Evolutionary conservation across 2,797 vertebrate species (phyloP), one percentile per base, ranked within the genome.

Genomic region (Sebastes itinus): DNA sequence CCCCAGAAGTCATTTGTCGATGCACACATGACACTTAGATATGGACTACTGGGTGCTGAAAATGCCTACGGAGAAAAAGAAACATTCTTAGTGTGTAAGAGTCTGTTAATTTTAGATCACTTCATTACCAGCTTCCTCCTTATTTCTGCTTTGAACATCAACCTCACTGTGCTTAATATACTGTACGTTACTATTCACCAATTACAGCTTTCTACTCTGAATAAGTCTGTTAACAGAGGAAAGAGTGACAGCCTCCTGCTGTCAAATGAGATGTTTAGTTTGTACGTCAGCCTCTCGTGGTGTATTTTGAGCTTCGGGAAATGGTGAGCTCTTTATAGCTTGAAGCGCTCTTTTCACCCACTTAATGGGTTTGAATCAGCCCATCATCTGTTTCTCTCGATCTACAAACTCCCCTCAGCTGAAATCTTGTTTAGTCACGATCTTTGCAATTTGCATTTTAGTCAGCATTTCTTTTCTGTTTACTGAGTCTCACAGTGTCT

Each of bases 381-480:
- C 56, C 2, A 0, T 60, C 65, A 5, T 68, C 20, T 13, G 0
- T 70, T 9, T 69, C 23, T 12, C 3, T 33, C 2, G 0, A 38
- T 73, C 18, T 66, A 7, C 63, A 60, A 58, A 28, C 52, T 42
- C 49, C 2, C 22, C 67, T 5, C 38, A n/a, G 32, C 67, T 55
- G 7, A 66, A 62, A 35, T 28, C 3, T 22, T 8, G 18, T 46
- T 61, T 2, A 20, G 38, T 68, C 42, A n/a, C 12, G 0, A 22
- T 30, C 28, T 85, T 77, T 69, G 23, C 16, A 0, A 3, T 6
- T 32, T 72, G 22, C 20, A 58, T 78, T 54, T 75, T 0, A 70
- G 30, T 74, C 67, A 14, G 61, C 52, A 7, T 70, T 59, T 72
- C 14, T 77, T 72, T 73, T 35, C 64, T 72, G 72, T 86, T 75